phyloP scores from a whole-genome alignment of 2,797 vertebrate species.

The Tolypeutes matacus region DNA sequence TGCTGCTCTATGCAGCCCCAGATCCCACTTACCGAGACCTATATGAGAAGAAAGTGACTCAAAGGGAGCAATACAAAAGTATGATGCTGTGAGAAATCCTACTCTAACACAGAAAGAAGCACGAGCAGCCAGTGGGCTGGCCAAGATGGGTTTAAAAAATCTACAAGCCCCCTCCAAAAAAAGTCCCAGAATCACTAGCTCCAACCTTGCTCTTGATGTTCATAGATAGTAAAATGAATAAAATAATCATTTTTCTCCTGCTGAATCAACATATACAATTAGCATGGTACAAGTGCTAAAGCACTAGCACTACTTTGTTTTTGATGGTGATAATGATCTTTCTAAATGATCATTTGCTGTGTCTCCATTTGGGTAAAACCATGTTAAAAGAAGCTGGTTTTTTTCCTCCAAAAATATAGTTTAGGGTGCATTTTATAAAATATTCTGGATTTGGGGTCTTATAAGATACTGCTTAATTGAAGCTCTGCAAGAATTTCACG shows the following conservation, averaged over 20 bases:
- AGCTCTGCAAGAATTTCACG: neutral
- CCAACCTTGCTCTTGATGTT: neutral
- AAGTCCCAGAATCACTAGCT: neutral
- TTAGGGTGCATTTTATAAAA: conserved; percentile 15
- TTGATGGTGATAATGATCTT: conserved; percentile 1
- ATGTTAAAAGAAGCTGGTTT: neutral
- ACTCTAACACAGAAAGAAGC: neutral
- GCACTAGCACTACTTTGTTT: neutral
- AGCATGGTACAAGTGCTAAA: neutral
- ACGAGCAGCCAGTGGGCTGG: neutral
- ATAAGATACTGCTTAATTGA: neutral
- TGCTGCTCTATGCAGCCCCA: neutral
- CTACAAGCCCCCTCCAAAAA: neutral
- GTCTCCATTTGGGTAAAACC: neutral
- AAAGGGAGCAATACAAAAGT: neutral
- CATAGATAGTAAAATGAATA: neutral
- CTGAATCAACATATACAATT: neutral
- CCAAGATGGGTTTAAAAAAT: neutral
- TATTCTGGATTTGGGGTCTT: conserved; percentile 13
- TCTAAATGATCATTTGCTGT: neutral
- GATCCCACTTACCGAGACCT: neutral
- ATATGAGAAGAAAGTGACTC: neutral
- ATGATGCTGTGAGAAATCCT: neutral
- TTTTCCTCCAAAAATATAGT: neutral
- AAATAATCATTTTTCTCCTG: neutral